Evolutionary conservation across 2,113 vertebrate species (phyloP).

Genomic region (Thryonomys swinderianus): DNA sequence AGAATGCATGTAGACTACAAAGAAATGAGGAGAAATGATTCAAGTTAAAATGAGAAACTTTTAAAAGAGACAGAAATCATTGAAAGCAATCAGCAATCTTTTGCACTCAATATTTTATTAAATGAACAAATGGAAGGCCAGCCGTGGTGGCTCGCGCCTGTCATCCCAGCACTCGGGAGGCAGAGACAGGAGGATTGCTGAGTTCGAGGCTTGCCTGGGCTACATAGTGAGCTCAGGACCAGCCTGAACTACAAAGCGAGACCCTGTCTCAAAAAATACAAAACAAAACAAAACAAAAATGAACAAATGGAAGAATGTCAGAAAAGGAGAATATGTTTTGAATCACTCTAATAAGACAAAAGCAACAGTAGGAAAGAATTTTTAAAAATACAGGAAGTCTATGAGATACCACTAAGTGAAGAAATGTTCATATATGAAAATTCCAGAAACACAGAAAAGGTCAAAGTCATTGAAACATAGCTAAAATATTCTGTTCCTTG

Average conservation of each 20-base stretch:
- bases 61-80: not conserved
- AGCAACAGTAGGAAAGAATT: not conserved
- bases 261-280: too few relatives aligned
- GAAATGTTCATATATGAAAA: not conserved
- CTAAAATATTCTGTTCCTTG: not conserved
- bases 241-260: too few relatives aligned
- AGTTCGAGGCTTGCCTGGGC: too few relatives aligned
- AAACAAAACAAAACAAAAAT: too few relatives aligned
- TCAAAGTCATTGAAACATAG: not conserved
- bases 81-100: not conserved
- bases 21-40: not conserved
- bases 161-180: too few relatives aligned
- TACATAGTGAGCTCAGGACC: too few relatives aligned
- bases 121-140: not conserved
- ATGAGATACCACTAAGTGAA: not conserved
- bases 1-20: not conserved
- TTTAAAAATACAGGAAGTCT: not conserved
- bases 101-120: not conserved
- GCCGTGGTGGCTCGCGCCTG: too few relatives aligned
- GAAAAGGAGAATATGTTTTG: not conserved
- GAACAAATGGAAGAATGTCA: not conserved
- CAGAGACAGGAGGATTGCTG: too few relatives aligned
- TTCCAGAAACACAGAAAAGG: not conserved
- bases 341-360: not conserved
- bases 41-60: not conserved